These are phyloP conservation scores for Syngnathus rostellatus DNA, from an alignment of 2,797 vertebrate species.

Conservation along the genomic window DNA sequence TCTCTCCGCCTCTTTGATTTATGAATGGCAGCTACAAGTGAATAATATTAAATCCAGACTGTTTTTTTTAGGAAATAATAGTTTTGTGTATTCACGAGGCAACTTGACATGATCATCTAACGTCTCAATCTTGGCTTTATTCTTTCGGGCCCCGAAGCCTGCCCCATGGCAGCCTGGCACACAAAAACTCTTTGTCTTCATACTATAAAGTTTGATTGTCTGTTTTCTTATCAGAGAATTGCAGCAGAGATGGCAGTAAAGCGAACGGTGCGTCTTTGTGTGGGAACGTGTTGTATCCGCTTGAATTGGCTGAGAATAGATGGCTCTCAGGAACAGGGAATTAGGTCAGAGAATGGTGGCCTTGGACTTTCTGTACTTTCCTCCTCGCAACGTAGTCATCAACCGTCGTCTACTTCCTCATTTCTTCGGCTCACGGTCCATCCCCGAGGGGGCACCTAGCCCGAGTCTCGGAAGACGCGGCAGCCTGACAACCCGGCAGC, in stretches of 20 bases:
- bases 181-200: conserved; percentile 35
- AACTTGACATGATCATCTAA: conserved; percentile 1
- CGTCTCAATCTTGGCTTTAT: conserved; percentile 5
- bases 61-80: neutral
- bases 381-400: conserved; percentile 33
- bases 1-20: conserved; percentile 2
- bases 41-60: neutral
- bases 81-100: neutral
- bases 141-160: conserved; percentile 19
- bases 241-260: conserved; percentile 46
- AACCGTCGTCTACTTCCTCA: conserved; percentile 21
- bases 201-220: conserved; percentile 54
- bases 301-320: conserved; percentile 39
- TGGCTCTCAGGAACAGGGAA: conserved; percentile 29
- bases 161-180: too few species aligned
- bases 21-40: neutral
- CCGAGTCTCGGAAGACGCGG: conserved; percentile 47
- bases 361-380: conserved; percentile 32
- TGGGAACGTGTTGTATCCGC: conserved; percentile 46
- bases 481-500: conserved; percentile 57
- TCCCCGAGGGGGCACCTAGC: conserved; percentile 39
- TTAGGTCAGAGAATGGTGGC: conserved; percentile 18
- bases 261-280: conserved; percentile 37
- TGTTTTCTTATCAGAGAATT: conserved; percentile 50
- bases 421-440: conserved; percentile 17